Evolutionary conservation across 37 sponge, comb jelly and placozoan species (phyloP).

Genomic region (Haliclona indistincta): DNA sequence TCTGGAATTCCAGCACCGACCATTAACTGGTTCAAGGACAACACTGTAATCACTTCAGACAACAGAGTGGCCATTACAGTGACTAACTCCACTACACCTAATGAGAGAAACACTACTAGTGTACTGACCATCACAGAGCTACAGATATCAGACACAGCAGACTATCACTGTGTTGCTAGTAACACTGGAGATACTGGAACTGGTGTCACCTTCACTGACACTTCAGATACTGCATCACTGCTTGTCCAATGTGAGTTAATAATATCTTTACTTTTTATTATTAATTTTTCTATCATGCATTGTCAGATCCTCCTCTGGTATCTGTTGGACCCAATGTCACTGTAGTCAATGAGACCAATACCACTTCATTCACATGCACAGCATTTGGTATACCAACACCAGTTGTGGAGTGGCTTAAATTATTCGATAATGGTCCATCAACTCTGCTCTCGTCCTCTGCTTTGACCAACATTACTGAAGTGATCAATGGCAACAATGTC

Average conservation of each 20-base stretch:
- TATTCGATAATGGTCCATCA: not conserved
- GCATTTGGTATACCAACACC: conserved; percentile 2
- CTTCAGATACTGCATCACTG: conserved; percentile 1
- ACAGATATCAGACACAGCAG: not conserved
- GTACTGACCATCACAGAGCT: not conserved
- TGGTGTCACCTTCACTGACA: not conserved
- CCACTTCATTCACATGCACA: not conserved
- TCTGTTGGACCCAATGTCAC: not conserved
- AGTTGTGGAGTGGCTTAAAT: not conserved
- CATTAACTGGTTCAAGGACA: conserved; percentile 3
- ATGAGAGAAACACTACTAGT: conserved; percentile 15
- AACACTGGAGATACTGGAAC: not conserved
- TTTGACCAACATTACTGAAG: not conserved
- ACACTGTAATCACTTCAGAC: not conserved
- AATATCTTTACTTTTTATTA: no score
- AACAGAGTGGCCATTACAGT: not conserved
- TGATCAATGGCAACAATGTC: not conserved
- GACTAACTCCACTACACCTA: not conserved
- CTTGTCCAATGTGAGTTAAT: conserved; percentile 9
- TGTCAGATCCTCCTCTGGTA: conserved; percentile 7
- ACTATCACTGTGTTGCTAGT: conserved; percentile 7
- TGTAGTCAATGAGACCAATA: not conserved
- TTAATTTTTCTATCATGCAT: no score
- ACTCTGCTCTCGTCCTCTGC: not conserved
- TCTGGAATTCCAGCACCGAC: not conserved